phyloP scores from a whole-genome alignment of 2,888 invertebrate species.

The Trissoscelio sp. region DNA sequence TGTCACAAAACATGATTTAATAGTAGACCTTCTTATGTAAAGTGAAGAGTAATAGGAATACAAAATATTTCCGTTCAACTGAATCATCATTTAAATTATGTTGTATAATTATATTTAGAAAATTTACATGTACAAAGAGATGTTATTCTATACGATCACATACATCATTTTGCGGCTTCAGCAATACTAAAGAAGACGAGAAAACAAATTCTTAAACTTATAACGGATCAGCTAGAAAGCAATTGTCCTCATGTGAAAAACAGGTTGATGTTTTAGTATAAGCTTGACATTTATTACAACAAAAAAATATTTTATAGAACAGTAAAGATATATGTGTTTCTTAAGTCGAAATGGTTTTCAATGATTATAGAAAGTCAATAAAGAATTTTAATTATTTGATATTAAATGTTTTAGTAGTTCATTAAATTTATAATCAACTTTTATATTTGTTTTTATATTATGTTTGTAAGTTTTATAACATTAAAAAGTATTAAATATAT shows the following conservation, averaged over 20 bases:
- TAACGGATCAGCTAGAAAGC: conserved; percentile 32
- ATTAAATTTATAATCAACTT: too few species aligned
- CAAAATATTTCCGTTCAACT: neutral
- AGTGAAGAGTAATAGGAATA: neutral
- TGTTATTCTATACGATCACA: neutral
- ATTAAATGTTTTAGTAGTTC: too few species aligned
- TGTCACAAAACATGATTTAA: conserved; percentile 33
- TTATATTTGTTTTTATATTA: too few species aligned
- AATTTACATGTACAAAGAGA: neutral
- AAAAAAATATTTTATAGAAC: neutral
- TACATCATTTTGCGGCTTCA: neutral
- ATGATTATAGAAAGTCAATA: too few species aligned
- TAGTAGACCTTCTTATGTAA: conserved; percentile 3
- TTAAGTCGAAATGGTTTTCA: too few species aligned
- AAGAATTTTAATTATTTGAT: too few species aligned
- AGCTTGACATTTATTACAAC: neutral
- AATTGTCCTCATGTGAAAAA: conserved; percentile 21
- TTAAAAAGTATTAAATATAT: too few species aligned
- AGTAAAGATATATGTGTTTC: too few species aligned
- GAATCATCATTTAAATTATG: conserved; percentile 7
- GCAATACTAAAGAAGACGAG: conserved; percentile 2
- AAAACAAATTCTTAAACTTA: conserved; percentile 4
- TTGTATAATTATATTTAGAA: neutral
- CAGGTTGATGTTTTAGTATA: conserved; percentile 10
- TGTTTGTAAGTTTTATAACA: too few species aligned